Evolutionary conservation across 2,113 vertebrate genomes (phyloP).

Genomic region (Gobio gobio): DNA sequence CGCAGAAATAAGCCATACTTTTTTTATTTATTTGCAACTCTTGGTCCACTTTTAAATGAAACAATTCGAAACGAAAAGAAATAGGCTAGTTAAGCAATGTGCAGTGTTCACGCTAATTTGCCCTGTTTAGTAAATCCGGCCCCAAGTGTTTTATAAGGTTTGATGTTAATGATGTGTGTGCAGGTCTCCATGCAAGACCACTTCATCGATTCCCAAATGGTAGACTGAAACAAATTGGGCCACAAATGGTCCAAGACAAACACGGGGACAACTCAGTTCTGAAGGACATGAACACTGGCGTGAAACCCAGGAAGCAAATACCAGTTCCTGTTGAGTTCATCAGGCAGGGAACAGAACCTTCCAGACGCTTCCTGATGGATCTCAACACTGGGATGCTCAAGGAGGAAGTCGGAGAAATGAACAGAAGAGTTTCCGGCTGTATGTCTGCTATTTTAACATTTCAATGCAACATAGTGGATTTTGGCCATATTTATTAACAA

Average conservation of each 20-base stretch:
- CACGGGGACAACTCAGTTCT: not conserved
- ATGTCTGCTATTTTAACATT: slow-evolving; percentile 14
- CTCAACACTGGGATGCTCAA: not conserved
- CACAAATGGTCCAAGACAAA: slow-evolving; percentile 37
- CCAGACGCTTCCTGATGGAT: slow-evolving; percentile 9
- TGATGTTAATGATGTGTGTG: slow-evolving; percentile 15
- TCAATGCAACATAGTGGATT: not conserved
- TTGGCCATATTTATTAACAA: not conserved
- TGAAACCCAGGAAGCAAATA: slow-evolving; percentile 12
- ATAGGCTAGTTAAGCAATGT: no score
- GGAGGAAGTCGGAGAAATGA: not conserved
- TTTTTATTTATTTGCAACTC: no score
- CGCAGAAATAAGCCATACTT: no score
- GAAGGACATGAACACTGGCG: not conserved
- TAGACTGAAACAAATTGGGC: slow-evolving; percentile 1
- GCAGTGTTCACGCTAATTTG: no score
- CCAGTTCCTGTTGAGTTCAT: not conserved
- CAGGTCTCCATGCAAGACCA: slow-evolving; percentile 49
- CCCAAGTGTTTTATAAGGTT: not conserved
- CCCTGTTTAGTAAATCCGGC: no score
- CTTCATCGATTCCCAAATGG: slow-evolving; percentile 37
- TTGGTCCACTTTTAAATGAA: no score
- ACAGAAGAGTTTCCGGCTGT: slow-evolving; percentile 50
- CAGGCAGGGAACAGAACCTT: slow-evolving; percentile 33
- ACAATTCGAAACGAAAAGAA: no score